Base-by-base conservation (phyloP, 2,113 vertebrate species). In the Echinops telfairi region DNA sequence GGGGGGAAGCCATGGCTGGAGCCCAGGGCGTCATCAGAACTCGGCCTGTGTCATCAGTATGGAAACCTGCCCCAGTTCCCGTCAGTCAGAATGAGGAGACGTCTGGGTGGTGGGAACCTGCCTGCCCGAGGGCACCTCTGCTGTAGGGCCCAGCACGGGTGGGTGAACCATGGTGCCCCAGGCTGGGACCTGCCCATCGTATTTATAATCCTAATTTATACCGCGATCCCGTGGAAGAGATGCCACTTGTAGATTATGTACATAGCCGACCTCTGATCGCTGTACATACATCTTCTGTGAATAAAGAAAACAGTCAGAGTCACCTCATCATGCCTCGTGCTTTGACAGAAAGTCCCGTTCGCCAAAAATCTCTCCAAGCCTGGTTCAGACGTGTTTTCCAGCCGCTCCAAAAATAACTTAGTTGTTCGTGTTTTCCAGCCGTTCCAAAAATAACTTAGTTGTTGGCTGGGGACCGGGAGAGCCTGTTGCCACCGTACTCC, bases 131-230 rank as follows among this genome's bases (percentile, higher is more conserved):
- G 92, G 95, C 93, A 93, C 89, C 47, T 53, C 47, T 53, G 73
- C 38, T 92, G 96, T 78, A 16, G 93, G 94, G 78, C 89, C 94
- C 94, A 96, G 92, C 95, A 96, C 87, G 95, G 97, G 95, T 27
- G 60, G 96, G 95, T 85, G 94, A 97, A 97, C 96, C 97, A 97
- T 97, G 96, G 97, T 98, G 98, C 97, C 97, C 98, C 97, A 88
- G 94, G 97, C 93, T 97, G 97, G 96, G 97, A 95, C 92, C 92
- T 92, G 17, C 91, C 97, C 97, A 96, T 96, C 90, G 29, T 98
- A 98, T 98, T 98, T 98, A 98, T 98, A 97, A 93, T 97, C 95
- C 97, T 98, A 98, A 98, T 98, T 98, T 98, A 98, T 98, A 97
- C 95, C 80, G 96, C 92, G 91, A 92, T 96, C 38, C 95, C 88